Evolutionary conservation across 2,888 invertebrate genomes (phyloP).

Genomic region (Fabriciana adippe): DNA sequence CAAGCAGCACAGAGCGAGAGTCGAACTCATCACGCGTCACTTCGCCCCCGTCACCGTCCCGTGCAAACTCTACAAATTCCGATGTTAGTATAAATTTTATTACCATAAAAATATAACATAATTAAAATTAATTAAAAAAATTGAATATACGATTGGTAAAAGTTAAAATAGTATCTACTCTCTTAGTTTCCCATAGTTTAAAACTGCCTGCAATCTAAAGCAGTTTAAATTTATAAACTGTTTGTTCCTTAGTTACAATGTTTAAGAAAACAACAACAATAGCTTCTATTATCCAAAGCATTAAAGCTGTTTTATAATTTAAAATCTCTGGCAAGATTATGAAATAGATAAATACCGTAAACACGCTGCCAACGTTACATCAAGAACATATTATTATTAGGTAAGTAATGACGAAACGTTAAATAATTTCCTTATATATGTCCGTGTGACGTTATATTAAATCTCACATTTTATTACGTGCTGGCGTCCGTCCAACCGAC

Average conservation of each 20-base stretch:
- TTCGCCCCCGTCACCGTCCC: slow-evolving; percentile 60
- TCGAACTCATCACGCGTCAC: slow-evolving; percentile 51
- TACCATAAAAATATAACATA: not conserved
- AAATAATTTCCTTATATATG: slow-evolving; percentile 26
- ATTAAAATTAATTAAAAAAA: not conserved
- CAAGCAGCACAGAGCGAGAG: slow-evolving; percentile 52
- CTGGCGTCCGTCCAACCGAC: slow-evolving; percentile 68
- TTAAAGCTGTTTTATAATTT: too few relatives aligned
- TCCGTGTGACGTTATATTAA: slow-evolving; percentile 25
- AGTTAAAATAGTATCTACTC: too few relatives aligned
- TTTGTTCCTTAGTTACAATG: too few relatives aligned
- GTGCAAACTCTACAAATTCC: slow-evolving; percentile 56
- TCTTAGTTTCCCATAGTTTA: too few relatives aligned
- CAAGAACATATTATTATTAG: not conserved
- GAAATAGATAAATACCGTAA: not conserved
- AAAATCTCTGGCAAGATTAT: not conserved
- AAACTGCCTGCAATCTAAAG: too few relatives aligned
- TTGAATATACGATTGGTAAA: too few relatives aligned
- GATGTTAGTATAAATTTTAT: slow-evolving; percentile 54
- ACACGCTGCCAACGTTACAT: not conserved
- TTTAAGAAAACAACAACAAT: too few relatives aligned
- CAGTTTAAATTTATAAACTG: too few relatives aligned
- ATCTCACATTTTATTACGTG: slow-evolving; percentile 57
- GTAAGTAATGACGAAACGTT: slow-evolving; percentile 11
- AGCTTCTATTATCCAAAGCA: too few relatives aligned